Percentiles rank a stretch among this genome's conserved stretches.
Conservation (phyloP, 2,888 invertebrate genomes). For the Phalera bucephala region DNA sequence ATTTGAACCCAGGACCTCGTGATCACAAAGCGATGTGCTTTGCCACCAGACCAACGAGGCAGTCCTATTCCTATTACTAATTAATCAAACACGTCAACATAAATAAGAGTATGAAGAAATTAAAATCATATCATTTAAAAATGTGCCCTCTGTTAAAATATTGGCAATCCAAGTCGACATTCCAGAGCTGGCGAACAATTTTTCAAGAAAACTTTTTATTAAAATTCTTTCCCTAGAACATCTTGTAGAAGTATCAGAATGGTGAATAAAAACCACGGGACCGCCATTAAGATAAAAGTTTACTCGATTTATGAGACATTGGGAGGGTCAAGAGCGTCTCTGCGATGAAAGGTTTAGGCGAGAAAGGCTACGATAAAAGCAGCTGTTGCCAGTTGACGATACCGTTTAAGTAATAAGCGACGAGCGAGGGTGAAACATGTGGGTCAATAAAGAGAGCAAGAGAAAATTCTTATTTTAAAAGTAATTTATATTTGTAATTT, state of each 20-base stretch:
- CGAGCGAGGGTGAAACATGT: background rate
- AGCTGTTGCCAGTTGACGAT: slow-evolving; percentile 8
- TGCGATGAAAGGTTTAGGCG: slow-evolving; percentile 15
- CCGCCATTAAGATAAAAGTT: slow-evolving; percentile 29
- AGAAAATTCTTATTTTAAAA: no score
- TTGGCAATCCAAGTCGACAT: slow-evolving; percentile 8
- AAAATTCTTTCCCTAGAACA: slow-evolving; percentile 13
- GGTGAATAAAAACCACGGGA: slow-evolving; percentile 25
- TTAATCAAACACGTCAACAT: no score
- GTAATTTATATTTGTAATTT: no score
- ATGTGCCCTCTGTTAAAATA: background rate
- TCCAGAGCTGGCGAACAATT: slow-evolving; percentile 2
- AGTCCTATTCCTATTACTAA: no score
- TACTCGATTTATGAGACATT: slow-evolving; percentile 28
- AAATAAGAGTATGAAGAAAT: no score
- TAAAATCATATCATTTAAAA: background rate
- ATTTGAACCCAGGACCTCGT: no score
- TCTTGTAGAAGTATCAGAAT: slow-evolving; percentile 14
- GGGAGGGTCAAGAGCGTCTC: slow-evolving; percentile 17
- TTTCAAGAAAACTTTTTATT: slow-evolving; percentile 23
- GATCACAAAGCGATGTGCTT: no score
- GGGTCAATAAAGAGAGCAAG: no score
- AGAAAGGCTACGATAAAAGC: slow-evolving; percentile 22
- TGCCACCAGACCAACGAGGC: no score
- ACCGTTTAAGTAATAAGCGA: background rate